Evolutionary conservation across 1,140 invertebrate genomes (phyloP).

Genomic region (Papilio xuthus): DNA sequence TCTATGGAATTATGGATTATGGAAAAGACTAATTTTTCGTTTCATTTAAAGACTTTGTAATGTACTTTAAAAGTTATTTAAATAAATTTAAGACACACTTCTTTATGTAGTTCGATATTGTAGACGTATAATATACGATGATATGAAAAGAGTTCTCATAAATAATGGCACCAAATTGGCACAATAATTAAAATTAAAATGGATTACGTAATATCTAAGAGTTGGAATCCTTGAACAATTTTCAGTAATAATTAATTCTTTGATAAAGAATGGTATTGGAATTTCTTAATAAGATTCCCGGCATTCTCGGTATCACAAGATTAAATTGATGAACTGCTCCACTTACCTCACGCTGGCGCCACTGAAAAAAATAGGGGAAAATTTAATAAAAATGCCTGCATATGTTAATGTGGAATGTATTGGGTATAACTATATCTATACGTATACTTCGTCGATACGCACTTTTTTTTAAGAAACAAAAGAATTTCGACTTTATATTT

Average conservation of each 20-base stretch:
- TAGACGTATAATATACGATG: too few relatives aligned
- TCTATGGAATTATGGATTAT: not conserved
- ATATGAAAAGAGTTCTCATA: not conserved
- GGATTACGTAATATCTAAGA: not conserved
- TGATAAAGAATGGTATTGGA: slow-evolving; percentile 22
- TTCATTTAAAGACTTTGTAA: too few relatives aligned
- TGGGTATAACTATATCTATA: too few relatives aligned
- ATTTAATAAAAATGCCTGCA: not conserved
- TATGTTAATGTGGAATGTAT: not conserved
- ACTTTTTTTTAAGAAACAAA: not conserved
- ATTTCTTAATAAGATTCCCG: slow-evolving; percentile 25
- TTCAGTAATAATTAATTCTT: slow-evolving; percentile 7
- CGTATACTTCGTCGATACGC: not conserved
- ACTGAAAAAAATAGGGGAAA: slow-evolving; percentile 7
- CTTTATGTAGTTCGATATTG: too few relatives aligned
- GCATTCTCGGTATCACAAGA: not conserved
- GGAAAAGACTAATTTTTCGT: too few relatives aligned
- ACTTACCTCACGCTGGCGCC: not conserved
- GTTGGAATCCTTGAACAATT: not conserved
- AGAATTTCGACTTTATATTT: not conserved
- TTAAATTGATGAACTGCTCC: not conserved
- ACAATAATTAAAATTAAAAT: not conserved
- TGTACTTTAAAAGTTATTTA: too few relatives aligned
- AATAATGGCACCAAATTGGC: not conserved
- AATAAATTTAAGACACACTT: too few relatives aligned